These are phyloP conservation scores for Tetramorium alpestre DNA, from an alignment of 1,140 invertebrate genomes.

Conservation along the genomic window DNA sequence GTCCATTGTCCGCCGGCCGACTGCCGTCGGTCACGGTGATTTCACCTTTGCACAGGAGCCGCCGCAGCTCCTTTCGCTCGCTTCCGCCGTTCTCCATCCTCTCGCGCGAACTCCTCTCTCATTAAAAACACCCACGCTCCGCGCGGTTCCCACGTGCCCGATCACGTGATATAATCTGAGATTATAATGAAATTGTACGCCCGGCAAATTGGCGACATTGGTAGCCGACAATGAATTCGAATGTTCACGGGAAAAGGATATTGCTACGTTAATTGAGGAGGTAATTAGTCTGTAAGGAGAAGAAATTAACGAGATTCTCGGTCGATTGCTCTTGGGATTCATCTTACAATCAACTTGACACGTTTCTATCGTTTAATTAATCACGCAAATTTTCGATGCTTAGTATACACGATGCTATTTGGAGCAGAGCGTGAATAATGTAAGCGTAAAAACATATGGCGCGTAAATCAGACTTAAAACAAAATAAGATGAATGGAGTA, in stretches of 20 bases:
- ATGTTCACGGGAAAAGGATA: slow-evolving; percentile 2
- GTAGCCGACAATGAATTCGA: slow-evolving; percentile 18
- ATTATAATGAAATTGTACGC: slow-evolving; percentile 27
- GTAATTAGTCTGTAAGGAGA: not conserved
- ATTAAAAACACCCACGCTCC: slow-evolving; percentile 46
- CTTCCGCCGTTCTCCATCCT: slow-evolving; percentile 56
- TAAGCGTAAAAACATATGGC: not conserved
- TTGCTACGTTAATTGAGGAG: slow-evolving; percentile 3
- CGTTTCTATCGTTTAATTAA: slow-evolving; percentile 27
- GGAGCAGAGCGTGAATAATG: not conserved
- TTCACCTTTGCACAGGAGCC: slow-evolving; percentile 57
- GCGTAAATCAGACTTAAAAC: not conserved
- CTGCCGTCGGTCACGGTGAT: slow-evolving; percentile 53
- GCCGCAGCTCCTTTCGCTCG: slow-evolving; percentile 52
- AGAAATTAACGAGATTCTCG: not conserved
- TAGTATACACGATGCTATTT: not conserved
- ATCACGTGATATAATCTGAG: slow-evolving; percentile 51
- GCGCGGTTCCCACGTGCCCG: slow-evolving; percentile 40
- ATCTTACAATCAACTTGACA: slow-evolving; percentile 20
- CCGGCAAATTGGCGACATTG: slow-evolving; percentile 43
- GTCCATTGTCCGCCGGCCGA: slow-evolving; percentile 43
- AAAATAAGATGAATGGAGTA: not conserved
- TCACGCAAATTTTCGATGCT: not conserved
- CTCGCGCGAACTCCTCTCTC: slow-evolving; percentile 27
- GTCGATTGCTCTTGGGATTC: not conserved